Percentiles rank a stretch among this genome's conserved stretches.
Conservation (phyloP, 2,888 invertebrate species). For the Adelphocoris suturalis region DNA sequence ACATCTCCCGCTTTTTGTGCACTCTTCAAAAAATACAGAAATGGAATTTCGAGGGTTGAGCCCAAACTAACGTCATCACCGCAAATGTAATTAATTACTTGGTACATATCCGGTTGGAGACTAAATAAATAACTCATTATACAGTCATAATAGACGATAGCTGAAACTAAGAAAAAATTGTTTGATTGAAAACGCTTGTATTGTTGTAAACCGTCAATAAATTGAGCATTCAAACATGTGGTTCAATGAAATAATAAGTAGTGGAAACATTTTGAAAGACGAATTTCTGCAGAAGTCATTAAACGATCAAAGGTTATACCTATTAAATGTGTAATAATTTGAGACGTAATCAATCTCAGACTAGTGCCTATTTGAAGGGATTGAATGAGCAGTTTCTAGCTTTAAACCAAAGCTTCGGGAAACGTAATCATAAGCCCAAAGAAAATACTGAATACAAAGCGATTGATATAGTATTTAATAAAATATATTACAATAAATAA, state of each 20-base stretch:
- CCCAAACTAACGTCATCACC: neutral
- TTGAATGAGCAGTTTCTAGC: too few species aligned
- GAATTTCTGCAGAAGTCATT: neutral
- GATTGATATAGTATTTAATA: conserved; percentile 3
- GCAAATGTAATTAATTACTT: conserved; percentile 7
- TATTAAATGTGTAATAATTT: too few species aligned
- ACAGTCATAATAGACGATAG: neutral
- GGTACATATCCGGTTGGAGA: neutral
- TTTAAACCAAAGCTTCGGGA: too few species aligned
- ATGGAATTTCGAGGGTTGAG: neutral
- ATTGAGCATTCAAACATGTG: neutral
- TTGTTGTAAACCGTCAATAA: neutral
- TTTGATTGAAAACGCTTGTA: neutral
- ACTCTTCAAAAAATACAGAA: neutral
- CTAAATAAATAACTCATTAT: neutral
- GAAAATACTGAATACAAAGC: neutral
- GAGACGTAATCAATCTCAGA: too few species aligned
- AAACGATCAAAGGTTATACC: too few species aligned
- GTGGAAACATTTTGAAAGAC: neutral
- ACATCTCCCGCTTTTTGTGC: neutral
- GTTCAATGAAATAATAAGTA: neutral
- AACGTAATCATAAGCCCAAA: neutral
- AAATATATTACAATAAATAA: conserved; percentile 24
- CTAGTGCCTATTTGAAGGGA: too few species aligned
- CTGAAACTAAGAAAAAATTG: neutral